Evolutionary conservation across 2,888 invertebrate genomes (phyloP), one percentile per base, ranked within the genome.

Genomic region (Cordilura impudica): DNA sequence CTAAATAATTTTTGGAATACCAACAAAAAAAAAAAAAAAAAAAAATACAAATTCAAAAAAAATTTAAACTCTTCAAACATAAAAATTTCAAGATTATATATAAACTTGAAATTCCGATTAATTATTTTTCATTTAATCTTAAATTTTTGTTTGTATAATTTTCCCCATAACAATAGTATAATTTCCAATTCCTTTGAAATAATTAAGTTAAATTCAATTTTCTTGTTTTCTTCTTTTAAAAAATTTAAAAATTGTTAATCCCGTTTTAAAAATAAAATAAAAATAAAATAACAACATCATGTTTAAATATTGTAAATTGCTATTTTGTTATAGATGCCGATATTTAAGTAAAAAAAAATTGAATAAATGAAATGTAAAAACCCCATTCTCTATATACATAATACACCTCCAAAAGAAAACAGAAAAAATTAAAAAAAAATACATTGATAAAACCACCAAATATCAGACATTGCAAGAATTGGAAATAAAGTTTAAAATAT

Each of bases 401-500:
- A n/a, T n/a, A n/a, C 21, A 47, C 21, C 21, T 23, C 49, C 61
- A 65, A 47, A 49, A 35, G 16, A 14, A 65, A 60, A 63, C 56
- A 47, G 45, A 29, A 53, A 66, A 26, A 47, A 56, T 63, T 0
- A 45, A 35, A 16, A 60, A 76, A 35, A 71, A 67, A 39, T 47
- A 60, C 21, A 60, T 53, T 60, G 53, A 47, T 67, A 66, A 72
- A 61, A 66, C 67, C 72, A 81, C 70, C 72, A 76, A 73, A 56
- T 63, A 78, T 63, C 56, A 75, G 71, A 26, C 56, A 76, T 67
- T 53, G 51, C 51, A 78, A 60, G 54, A 81, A 75, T 75, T 75
- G 67, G 71, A 67, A 79, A 79, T 79, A 79, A 79, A 79, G 63
- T 71, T 75, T 49, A 58, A 49, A 63, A 56, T 56, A 39, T 43